Evolutionary conservation across 2,113 vertebrate genomes (phyloP).

Genomic region (Mesembrinibis cayennensis): DNA sequence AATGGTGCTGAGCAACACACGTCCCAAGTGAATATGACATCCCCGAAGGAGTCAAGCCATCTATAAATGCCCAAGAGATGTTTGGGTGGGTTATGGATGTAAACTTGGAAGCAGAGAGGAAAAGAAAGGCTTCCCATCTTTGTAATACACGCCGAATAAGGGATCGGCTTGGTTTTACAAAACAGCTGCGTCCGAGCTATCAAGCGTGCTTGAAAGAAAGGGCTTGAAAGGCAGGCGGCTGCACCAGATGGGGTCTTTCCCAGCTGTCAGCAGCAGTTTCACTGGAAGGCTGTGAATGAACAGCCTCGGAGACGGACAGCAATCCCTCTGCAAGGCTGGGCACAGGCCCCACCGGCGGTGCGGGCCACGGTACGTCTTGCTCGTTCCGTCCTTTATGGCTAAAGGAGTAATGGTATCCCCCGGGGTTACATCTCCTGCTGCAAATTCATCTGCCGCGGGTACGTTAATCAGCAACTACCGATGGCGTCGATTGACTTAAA

Average conservation of each 20-base stretch:
- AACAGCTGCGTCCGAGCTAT: fast-evolving
- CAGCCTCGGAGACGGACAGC: neutral
- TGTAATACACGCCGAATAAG: neutral
- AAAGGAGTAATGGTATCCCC: fast-evolving
- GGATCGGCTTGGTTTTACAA: neutral
- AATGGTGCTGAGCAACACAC: fast-evolving
- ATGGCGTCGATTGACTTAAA: neutral
- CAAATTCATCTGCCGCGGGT: neutral
- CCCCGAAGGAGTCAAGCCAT: neutral
- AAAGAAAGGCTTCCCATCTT: neutral
- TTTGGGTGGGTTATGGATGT: neutral
- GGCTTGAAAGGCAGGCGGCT: neutral
- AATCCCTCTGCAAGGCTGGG: neutral
- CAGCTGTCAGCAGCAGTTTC: neutral
- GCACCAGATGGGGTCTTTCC: neutral
- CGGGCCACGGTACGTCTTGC: fast-evolving
- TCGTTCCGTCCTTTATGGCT: neutral
- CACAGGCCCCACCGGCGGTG: neutral
- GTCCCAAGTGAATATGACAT: fast-evolving
- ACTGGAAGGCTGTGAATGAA: neutral
- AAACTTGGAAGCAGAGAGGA: neutral
- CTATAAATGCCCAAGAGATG: neutral
- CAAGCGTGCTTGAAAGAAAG: neutral
- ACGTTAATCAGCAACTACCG: neutral
- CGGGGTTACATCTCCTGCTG: neutral